Evolutionary conservation across 2,113 vertebrate species (phyloP).

Genomic region (Gracilinanus agilis): DNA sequence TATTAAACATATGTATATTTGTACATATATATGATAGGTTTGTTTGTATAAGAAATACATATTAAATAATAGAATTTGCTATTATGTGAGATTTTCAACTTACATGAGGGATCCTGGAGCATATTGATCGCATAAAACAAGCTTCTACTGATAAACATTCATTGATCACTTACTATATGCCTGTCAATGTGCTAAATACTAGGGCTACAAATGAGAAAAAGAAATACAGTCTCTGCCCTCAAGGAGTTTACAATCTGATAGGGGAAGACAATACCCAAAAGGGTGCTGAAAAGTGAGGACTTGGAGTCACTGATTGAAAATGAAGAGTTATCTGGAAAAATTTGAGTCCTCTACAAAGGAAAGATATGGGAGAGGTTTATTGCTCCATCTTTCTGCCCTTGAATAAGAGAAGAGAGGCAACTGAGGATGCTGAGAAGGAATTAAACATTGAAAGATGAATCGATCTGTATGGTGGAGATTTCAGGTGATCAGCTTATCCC

Average conservation of each 20-base stretch:
- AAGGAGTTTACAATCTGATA: neutral
- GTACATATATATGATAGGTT: too few species aligned
- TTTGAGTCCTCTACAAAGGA: neutral
- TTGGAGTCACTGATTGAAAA: neutral
- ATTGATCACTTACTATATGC: too few species aligned
- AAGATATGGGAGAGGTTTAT: neutral
- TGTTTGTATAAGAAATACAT: too few species aligned
- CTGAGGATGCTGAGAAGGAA: neutral
- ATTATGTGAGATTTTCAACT: too few species aligned
- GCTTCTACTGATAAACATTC: too few species aligned
- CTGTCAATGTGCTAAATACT: too few species aligned
- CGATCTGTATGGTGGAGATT: neutral
- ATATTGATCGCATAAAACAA: too few species aligned
- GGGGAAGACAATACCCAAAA: neutral
- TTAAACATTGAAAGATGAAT: neutral
- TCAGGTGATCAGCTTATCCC: neutral
- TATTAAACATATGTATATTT: too few species aligned
- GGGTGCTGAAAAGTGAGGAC: neutral
- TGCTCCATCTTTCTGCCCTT: neutral
- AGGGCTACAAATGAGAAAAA: too few species aligned
- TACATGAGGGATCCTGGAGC: too few species aligned
- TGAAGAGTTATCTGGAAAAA: neutral
- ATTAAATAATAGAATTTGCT: too few species aligned
- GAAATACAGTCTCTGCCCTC: neutral
- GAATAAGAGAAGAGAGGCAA: neutral